Percentiles rank a stretch among this genome's conserved stretches.
Evolutionary conservation across 1,140 invertebrate species (phyloP).

Genomic region (Sitodiplosis mosellana): DNA sequence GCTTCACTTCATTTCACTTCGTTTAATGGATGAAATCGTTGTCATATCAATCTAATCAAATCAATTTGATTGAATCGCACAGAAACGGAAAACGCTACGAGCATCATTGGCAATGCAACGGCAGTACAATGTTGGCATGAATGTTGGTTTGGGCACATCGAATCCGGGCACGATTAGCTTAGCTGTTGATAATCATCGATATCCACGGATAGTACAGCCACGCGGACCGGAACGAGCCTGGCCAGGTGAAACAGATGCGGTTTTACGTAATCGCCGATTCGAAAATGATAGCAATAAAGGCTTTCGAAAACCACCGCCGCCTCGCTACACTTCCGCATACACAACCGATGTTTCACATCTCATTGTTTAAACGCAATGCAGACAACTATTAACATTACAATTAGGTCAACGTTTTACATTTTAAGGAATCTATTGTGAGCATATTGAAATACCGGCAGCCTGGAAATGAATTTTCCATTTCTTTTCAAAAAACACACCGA

Average conservation of each 20-base stretch:
- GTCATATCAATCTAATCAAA: background rate
- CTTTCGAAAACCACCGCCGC: conserved; percentile 20
- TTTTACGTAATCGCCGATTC: conserved; percentile 26
- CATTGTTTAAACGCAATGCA: conserved; percentile 32
- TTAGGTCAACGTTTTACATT: background rate
- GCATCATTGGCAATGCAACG: conserved; percentile 54
- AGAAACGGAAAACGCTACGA: conserved; percentile 69
- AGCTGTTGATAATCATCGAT: conserved; percentile 42
- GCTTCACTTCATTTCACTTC: background rate
- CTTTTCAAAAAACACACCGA: too few relatives aligned
- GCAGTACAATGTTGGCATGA: conserved; percentile 50
- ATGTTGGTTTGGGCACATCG: conserved; percentile 48
- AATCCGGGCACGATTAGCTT: conserved; percentile 48
- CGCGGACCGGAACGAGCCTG: conserved; percentile 35
- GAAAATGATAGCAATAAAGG: conserved; percentile 19
- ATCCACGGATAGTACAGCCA: conserved; percentile 24
- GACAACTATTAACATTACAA: conserved; percentile 1
- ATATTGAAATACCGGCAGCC: background rate
- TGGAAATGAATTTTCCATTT: background rate
- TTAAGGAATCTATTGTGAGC: background rate
- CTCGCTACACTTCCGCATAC: conserved; percentile 40
- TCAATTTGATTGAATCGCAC: conserved; percentile 5
- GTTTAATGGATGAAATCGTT: background rate
- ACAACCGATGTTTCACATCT: conserved; percentile 47
- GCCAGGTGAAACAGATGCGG: conserved; percentile 38